Conservation (phyloP, 2,113 vertebrate species). For the Peucedramus taeniatus region DNA sequence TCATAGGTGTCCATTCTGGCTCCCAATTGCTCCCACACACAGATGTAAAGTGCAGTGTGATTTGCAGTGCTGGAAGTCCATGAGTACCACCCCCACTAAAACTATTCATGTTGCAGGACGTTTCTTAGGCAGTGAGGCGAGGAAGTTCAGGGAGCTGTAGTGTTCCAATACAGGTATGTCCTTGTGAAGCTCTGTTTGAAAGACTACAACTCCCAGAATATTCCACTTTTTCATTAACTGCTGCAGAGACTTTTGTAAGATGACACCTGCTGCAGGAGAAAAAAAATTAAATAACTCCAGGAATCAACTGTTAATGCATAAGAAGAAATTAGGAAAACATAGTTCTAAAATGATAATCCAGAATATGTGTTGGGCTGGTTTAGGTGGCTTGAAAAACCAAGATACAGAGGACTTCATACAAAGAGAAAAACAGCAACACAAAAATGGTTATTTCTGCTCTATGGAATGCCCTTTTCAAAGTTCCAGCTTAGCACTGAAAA, state of each 20-base stretch:
- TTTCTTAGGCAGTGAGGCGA: slow-evolving; percentile 36
- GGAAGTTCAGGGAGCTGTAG: slow-evolving; percentile 67
- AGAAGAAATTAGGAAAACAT: neutral
- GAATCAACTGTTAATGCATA: neutral
- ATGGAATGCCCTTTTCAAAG: neutral
- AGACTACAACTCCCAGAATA: slow-evolving; percentile 68
- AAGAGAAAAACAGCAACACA: neutral
- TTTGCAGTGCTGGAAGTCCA: neutral
- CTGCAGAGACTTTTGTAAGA: slow-evolving; percentile 50
- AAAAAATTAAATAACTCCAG: neutral
- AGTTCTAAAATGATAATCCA: neutral
- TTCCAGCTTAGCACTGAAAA: neutral
- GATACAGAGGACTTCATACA: neutral
- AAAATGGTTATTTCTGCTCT: neutral
- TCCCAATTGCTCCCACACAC: neutral
- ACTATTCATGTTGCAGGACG: neutral
- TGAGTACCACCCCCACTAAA: neutral
- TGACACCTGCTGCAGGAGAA: slow-evolving; percentile 35
- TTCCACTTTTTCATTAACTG: slow-evolving; percentile 54
- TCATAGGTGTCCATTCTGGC: neutral
- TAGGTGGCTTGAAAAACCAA: neutral
- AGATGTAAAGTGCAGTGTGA: neutral
- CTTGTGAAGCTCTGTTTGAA: slow-evolving; percentile 70
- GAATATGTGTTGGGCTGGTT: accelerated
- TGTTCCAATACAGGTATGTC: slow-evolving; percentile 68